phyloP scores from a whole-genome alignment of 1,140 invertebrate genomes.

The Paracyclopina nana region DNA sequence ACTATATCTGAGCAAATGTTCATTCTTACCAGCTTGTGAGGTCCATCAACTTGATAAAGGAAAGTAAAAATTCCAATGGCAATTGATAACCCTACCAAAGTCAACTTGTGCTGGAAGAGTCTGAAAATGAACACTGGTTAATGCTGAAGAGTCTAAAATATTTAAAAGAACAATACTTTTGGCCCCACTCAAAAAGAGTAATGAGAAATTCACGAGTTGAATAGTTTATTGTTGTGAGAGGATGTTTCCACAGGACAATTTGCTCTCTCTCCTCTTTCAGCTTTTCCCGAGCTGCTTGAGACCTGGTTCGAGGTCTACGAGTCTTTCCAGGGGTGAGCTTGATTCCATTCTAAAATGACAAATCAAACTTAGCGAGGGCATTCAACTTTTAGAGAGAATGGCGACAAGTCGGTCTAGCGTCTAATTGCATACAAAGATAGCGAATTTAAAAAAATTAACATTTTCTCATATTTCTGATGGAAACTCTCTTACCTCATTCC shows the following conservation, averaged over 20 bases:
- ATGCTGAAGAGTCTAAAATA: conserved; percentile 8
- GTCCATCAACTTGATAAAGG: conserved; percentile 30
- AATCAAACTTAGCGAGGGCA: no score
- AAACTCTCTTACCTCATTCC: no score
- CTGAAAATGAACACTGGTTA: background rate
- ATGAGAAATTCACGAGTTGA: conserved; percentile 50
- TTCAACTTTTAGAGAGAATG: no score
- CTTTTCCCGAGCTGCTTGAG: conserved; percentile 18
- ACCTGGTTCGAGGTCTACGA: background rate
- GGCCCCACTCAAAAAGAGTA: conserved; percentile 35
- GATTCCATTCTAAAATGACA: no score
- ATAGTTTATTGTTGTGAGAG: conserved; percentile 59
- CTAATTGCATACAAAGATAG: no score
- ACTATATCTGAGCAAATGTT: conserved; percentile 22
- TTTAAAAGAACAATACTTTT: conserved; percentile 23
- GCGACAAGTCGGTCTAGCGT: no score
- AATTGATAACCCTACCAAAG: background rate
- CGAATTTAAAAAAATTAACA: no score
- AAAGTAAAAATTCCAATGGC: conserved; percentile 1
- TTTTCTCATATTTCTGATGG: no score
- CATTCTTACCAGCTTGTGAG: conserved; percentile 35
- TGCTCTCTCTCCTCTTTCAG: conserved; percentile 30
- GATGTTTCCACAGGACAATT: conserved; percentile 66
- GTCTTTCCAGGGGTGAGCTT: no score
- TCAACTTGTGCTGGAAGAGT: background rate